phyloP scores from a whole-genome alignment of 2,888 invertebrate genomes.

The Thecocarcelia acutangulata region DNA sequence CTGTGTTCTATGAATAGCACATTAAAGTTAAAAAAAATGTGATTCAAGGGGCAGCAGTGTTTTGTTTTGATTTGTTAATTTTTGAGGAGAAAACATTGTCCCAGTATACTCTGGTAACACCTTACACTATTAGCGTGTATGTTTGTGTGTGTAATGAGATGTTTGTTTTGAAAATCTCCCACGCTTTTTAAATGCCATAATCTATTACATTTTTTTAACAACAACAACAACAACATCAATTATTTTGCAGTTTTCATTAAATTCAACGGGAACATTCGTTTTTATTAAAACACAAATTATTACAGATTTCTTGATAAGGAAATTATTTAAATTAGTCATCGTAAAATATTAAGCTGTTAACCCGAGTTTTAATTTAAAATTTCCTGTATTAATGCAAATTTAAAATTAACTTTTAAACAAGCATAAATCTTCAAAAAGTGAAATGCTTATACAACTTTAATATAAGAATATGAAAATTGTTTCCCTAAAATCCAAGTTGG shows the following conservation, averaged over 20 bases:
- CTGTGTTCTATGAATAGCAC: too few species aligned
- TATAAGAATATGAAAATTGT: neutral
- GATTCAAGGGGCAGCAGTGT: too few species aligned
- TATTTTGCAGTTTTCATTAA: conserved; percentile 36
- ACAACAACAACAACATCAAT: conserved; percentile 12
- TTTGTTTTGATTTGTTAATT: too few species aligned
- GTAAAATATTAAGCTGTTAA: conserved; percentile 10
- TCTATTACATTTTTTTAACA: conserved; percentile 46
- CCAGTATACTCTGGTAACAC: too few species aligned
- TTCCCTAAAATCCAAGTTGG: neutral
- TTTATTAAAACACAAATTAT: neutral
- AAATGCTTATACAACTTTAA: neutral
- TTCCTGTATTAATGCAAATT: conserved; percentile 24
- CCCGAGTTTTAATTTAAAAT: conserved; percentile 31
- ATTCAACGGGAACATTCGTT: neutral
- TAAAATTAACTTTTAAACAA: neutral
- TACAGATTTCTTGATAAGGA: conserved; percentile 15
- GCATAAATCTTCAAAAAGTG: neutral
- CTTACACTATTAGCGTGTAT: neutral
- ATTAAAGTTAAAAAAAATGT: too few species aligned
- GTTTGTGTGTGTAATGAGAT: neutral
- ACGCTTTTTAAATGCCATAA: conserved; percentile 52
- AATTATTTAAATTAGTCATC: conserved; percentile 58
- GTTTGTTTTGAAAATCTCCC: conserved; percentile 54
- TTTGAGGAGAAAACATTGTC: too few species aligned